Evolutionary conservation across 2,113 vertebrate genomes (phyloP).

Genomic region (Sigmodon hispidus): DNA sequence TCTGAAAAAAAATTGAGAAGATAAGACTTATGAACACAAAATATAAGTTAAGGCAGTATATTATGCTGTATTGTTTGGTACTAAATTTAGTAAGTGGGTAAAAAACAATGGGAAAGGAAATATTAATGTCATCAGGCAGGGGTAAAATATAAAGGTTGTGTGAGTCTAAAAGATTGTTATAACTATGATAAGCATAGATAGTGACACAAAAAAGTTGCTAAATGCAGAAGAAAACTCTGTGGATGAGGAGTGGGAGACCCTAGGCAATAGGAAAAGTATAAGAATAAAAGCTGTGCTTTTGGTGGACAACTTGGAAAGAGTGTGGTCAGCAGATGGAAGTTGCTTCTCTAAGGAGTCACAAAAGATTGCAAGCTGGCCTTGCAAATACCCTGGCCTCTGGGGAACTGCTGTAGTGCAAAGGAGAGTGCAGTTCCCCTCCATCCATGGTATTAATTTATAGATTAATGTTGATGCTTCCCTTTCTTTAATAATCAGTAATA

Average conservation of each 20-base stretch:
- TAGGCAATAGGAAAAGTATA: not conserved
- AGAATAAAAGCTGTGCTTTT: not conserved
- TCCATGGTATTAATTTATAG: not conserved
- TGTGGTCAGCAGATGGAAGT: not conserved
- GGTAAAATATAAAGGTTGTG: not conserved
- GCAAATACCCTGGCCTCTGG: rapidly evolving
- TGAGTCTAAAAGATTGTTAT: not conserved
- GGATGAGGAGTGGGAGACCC: not conserved
- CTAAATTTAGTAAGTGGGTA: not conserved
- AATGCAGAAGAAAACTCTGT: not conserved
- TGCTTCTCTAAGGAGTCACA: rapidly evolving
- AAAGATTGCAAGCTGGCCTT: not conserved
- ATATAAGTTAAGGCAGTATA: not conserved
- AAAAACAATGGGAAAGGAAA: not conserved
- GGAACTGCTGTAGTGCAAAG: not conserved
- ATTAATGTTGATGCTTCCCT: not conserved
- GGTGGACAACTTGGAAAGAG: not conserved
- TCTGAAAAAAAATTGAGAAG: not conserved
- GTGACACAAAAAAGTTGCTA: not conserved
- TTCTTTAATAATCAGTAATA: not conserved
- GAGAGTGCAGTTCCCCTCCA: rapidly evolving
- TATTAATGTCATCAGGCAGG: not conserved
- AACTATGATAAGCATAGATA: not conserved
- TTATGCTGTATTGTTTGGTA: not conserved
- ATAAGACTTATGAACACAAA: not conserved